Evolutionary conservation across 2,797 vertebrate species (phyloP), one percentile per base, ranked within the genome.

Genomic region (Microcaecilia unicolor): DNA sequence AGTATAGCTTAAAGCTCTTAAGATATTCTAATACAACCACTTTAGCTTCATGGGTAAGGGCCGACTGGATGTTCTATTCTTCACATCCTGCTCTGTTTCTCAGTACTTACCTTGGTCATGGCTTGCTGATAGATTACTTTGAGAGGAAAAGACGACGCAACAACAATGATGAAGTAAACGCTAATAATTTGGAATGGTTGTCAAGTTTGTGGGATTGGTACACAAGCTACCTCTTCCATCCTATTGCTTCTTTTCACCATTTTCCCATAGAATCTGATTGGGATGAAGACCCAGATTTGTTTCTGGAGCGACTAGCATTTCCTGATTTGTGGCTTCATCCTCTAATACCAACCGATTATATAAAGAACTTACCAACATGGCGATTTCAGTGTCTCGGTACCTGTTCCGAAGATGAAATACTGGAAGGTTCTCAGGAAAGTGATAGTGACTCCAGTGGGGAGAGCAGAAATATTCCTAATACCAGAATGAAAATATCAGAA

Each of bases 131-230:
- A 0, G 92, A 97, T 78, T 96, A 93, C 70, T 96, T 98, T 57
- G 93, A 98, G 76, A 98, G 94, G 73, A 98, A 93, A 44, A 83
- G 92, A 12, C 68, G 76, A 8, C 81, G 81, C 50, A 71, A 73
- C 56, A 77, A 71, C 70, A 67, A 68, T 0, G 92, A 92, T 37
- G 90, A 97, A 71, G 59, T 85, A 4, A 93, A 87, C 11, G 86
- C 82, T 8, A 98, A 94, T 52, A 99, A 98, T 46, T 66, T 98
- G 28, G 93, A 98, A 60, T 99, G 93, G 93, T 64, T 99, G 31
- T 92, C 90, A 4, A 98, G 91, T 49, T 82, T 98, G 51, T 99
- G 95, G 95, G 95, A 97, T 67, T 99, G 93, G 93, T 99, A 96
- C 62, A 88, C 90, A 7, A 97, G 92, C 64, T 98, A 88, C 57